Conservation (phyloP, 2,888 invertebrate species). For the Sphaerophoria taeniata region DNA sequence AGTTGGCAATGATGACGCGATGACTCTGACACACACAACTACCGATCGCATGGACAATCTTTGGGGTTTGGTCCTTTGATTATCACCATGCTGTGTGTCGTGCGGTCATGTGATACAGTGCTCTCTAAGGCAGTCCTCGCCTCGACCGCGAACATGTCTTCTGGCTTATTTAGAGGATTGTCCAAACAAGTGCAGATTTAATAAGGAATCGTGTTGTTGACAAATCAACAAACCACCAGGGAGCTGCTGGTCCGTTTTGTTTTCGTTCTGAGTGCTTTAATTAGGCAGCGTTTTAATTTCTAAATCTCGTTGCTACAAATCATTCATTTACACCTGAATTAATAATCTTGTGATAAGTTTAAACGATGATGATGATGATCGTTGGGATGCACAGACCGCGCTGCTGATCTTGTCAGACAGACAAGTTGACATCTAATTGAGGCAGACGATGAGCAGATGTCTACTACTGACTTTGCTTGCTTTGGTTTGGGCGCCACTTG, state of each 20-base stretch:
- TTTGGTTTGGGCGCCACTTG: no score
- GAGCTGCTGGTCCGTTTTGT: constrained; percentile 14
- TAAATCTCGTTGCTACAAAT: constrained; percentile 57
- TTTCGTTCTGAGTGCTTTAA: constrained; percentile 33
- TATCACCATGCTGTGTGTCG: constrained; percentile 54
- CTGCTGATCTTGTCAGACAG: constrained; percentile 36
- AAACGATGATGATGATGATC: constrained; percentile 23
- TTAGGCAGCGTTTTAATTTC: constrained; percentile 68
- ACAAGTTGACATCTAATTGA: constrained; percentile 66
- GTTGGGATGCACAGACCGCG: neutral
- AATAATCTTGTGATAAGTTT: constrained; percentile 30
- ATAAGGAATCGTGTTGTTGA: constrained; percentile 47
- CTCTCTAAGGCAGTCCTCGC: constrained; percentile 34
- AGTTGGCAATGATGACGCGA: constrained; percentile 64
- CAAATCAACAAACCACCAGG: constrained; percentile 53
- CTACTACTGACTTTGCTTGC: no score
- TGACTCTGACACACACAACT: constrained; percentile 64
- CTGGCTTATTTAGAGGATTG: constrained; percentile 10
- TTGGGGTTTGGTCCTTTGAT: constrained; percentile 49
- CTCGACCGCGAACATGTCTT: constrained; percentile 38
- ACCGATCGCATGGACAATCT: constrained; percentile 59
- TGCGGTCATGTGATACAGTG: constrained; percentile 60
- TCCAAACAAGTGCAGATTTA: constrained; percentile 40
- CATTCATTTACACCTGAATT: constrained; percentile 55
- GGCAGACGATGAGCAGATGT: constrained; percentile 39